Base-by-base conservation (phyloP, 2,888 invertebrate species). In the Tetanocera ferruginea region DNA sequence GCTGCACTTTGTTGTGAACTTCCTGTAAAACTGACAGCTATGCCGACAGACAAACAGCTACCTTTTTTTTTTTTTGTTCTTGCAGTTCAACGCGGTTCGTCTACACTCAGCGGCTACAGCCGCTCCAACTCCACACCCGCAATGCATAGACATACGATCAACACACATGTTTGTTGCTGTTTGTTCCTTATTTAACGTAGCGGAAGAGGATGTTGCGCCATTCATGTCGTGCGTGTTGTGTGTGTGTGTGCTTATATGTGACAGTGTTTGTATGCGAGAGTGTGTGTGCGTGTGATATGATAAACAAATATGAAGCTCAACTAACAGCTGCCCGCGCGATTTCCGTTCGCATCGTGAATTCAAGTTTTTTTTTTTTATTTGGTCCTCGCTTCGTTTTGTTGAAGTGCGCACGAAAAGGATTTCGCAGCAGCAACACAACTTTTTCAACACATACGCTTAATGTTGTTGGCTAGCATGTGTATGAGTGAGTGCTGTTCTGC, bases 231-330 rank as follows among this genome's bases (percentile, higher is more conserved):
- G 71, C 75, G 28, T 70, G 70, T 37, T 2, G 57, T 43, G 34
- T 74, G 51, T 51, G n/a, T 52, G 28, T 28, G 43, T 76, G 57
- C n/a, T n/a, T 67, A 23, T 52, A 19, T 60, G 51, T 43, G 51
- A 57, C 6, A 43, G 60, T 62, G 14, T 64, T 66, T 9, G 1
- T 64, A 25, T 67, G 66, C 51, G 37, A 55, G 52, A 71, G 70
- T 71, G 25, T 25, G 28, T 77, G 71, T 67, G n/a, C 0, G 9
- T 62, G 67, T 72, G 55, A 43, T 34, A 34, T 67, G 66, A 75
- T 67, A 66, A 76, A 76, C 69, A 76, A 76, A 76, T 70, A 76
- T 60, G 34, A 25, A 11, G 25, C 51, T 51, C 75, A 37, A 52
- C 64, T 34, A 5, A 52, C 52, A 60, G 25, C 9, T 57, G n/a